Conservation (phyloP, 2,113 vertebrate species). For the Machaerirhynchus nigripectus region DNA sequence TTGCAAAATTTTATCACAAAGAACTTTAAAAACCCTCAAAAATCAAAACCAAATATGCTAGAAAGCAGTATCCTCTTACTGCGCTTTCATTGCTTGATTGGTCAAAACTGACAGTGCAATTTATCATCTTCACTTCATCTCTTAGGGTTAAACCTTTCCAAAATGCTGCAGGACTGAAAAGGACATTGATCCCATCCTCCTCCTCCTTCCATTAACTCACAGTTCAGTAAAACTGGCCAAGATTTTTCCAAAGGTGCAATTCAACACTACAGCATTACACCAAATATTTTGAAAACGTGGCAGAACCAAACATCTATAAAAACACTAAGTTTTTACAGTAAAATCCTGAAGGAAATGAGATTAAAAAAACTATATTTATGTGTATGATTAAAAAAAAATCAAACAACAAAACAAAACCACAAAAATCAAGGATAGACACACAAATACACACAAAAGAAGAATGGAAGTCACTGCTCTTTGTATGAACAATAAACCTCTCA, state of each 20-base stretch:
- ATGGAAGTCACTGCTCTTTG: neutral
- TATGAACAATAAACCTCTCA: neutral
- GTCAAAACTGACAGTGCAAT: constrained; percentile 58
- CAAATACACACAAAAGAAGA: neutral
- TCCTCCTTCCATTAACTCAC: neutral
- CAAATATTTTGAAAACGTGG: neutral
- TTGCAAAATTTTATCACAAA: constrained; percentile 7
- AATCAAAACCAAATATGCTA: neutral
- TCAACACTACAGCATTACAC: neutral
- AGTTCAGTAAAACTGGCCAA: neutral
- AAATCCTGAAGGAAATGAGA: neutral
- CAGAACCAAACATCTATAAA: neutral
- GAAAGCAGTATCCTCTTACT: neutral
- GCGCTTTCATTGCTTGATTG: constrained; percentile 55
- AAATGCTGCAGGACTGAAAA: constrained; percentile 5
- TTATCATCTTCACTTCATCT: constrained; percentile 64
- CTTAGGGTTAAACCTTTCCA: constrained; percentile 49
- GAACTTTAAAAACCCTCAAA: neutral
- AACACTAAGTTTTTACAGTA: neutral
- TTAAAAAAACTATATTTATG: neutral
- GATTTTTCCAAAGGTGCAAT: neutral
- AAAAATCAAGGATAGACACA: neutral
- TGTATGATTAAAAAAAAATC: neutral
- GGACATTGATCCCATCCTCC: neutral
- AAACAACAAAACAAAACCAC: neutral